Conservation (phyloP, 2,113 vertebrate genomes). For the Pluvianellus socialis region DNA sequence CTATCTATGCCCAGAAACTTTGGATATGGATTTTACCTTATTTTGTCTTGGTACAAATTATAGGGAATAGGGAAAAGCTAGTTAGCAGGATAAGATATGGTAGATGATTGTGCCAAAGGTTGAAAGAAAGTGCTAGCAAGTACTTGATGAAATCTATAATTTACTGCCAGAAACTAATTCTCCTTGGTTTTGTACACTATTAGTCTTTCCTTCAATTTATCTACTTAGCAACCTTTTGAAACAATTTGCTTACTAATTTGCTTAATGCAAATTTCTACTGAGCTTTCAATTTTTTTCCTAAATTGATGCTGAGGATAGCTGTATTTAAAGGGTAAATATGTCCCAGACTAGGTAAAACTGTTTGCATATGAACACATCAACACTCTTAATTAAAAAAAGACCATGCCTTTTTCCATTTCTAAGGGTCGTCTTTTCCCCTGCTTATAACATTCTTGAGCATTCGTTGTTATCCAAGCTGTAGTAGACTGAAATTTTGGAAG, state of each 20-base stretch:
- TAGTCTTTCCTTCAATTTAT: neutral
- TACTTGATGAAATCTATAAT: neutral
- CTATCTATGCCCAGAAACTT: neutral
- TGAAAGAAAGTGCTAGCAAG: neutral
- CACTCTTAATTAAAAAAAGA: neutral
- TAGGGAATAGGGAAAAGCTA: neutral
- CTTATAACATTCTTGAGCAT: neutral
- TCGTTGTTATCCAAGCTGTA: neutral
- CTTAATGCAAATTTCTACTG: neutral
- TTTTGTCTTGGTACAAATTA: neutral
- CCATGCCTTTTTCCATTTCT: neutral
- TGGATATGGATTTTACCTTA: neutral
- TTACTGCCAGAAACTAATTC: neutral
- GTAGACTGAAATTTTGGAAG: neutral
- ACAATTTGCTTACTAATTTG: neutral
- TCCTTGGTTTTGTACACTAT: neutral
- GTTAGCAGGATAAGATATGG: neutral
- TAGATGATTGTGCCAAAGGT: neutral
- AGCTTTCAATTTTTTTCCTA: neutral
- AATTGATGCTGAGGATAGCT: neutral
- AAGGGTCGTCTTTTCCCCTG: neutral
- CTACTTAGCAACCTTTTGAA: neutral
- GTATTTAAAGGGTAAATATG: neutral
- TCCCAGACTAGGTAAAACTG: neutral
- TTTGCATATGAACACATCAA: neutral